A percentile compares a stretch with the other conserved stretches of the same genome.
Conservation (phyloP, 2,888 invertebrate genomes). For the Campopleginae sp. region DNA sequence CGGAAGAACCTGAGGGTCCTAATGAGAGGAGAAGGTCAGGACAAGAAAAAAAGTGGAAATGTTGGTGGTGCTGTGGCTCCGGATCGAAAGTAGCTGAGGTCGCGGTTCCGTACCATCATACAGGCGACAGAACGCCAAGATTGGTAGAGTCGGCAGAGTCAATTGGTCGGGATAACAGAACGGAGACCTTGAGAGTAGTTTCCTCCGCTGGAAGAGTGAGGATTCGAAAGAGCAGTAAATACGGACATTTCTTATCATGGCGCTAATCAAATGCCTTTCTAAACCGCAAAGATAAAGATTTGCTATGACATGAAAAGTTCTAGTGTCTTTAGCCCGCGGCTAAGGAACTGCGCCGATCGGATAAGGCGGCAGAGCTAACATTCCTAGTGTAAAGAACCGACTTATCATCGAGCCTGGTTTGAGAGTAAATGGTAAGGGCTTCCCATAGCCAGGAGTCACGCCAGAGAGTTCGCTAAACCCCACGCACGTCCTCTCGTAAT, state of each 20-base stretch:
- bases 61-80: not conserved
- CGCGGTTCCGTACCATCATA: conserved; percentile 59
- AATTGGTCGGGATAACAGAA: conserved; percentile 1
- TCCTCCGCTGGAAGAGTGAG: conserved; percentile 58
- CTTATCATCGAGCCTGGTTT: conserved; percentile 1
- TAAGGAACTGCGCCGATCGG: not conserved
- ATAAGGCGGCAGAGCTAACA: not conserved
- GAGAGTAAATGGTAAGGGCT: conserved; percentile 21
- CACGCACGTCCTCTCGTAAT: conserved; percentile 53
- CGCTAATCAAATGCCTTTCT: not conserved
- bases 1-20: not conserved
- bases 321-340: not conserved
- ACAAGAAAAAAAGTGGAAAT: not conserved
- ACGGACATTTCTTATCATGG: not conserved
- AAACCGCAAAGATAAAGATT: not conserved
- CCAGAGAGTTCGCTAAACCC: conserved; percentile 66
- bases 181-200: conserved; percentile 60
- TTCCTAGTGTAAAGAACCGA: conserved; percentile 1
- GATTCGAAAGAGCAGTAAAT: conserved; percentile 35
- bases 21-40: not conserved
- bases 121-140: conserved; percentile 64
- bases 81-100: conserved; percentile 23
- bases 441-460: conserved; percentile 39
- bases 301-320: not conserved
- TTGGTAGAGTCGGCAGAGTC: conserved; percentile 33